Evolutionary conservation across 2,888 invertebrate species (phyloP).

Genomic region (Papilio gigon): DNA sequence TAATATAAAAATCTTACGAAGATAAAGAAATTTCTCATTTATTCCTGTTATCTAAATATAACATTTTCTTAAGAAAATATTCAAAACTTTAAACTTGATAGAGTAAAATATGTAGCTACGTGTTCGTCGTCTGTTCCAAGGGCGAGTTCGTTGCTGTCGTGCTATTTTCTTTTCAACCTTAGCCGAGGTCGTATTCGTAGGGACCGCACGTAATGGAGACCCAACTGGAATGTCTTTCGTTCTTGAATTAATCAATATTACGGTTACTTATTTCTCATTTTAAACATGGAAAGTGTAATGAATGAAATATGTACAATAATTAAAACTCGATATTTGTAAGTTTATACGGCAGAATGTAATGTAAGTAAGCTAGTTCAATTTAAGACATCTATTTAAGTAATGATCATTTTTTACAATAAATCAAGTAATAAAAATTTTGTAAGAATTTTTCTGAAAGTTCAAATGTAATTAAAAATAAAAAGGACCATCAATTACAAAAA

Average conservation of each 20-base stretch:
- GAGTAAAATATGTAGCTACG: not conserved
- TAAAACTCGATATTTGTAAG: not conserved
- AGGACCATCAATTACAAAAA: constrained; percentile 1
- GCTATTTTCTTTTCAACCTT: constrained; percentile 28
- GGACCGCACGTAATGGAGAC: constrained; percentile 25
- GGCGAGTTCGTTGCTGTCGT: constrained; percentile 18
- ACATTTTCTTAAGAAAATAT: constrained; percentile 9
- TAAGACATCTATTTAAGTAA: no score
- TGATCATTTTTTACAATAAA: no score
- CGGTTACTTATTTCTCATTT: constrained; percentile 24
- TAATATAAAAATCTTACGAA: not conserved
- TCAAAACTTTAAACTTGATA: constrained; percentile 1
- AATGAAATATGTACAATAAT: not conserved
- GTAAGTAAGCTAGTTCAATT: no score
- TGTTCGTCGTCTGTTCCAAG: not conserved
- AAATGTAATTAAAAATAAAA: not conserved
- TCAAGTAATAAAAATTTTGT: not conserved
- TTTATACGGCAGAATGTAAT: no score
- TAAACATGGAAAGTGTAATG: constrained; percentile 6
- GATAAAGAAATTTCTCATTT: not conserved
- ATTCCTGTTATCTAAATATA: not conserved
- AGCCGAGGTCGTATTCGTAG: constrained; percentile 24
- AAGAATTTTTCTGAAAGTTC: not conserved
- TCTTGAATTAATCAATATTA: constrained; percentile 35
- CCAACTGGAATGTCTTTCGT: constrained; percentile 29